A percentile compares a stretch with the other conserved stretches of the same genome.
Evolutionary conservation across 2,888 invertebrate genomes (phyloP).

Genomic region (Orthosia gothica): DNA sequence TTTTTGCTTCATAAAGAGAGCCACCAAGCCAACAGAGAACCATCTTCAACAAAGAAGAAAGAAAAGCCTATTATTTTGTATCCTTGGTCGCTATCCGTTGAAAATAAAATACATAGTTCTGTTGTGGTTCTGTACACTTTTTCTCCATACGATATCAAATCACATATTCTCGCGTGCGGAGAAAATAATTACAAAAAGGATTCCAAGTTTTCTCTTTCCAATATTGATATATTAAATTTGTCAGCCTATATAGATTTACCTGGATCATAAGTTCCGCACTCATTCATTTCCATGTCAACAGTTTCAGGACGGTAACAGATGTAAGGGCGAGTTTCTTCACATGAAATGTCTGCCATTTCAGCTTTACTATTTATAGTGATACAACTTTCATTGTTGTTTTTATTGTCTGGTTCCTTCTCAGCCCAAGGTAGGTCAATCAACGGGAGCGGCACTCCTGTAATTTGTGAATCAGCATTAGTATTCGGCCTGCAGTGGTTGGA

Average conservation of each 20-base stretch:
- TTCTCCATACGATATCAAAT: too few species aligned
- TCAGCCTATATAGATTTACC: background rate
- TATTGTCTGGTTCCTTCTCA: conserved; percentile 54
- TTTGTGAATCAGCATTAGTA: background rate
- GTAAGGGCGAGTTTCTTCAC: conserved; percentile 43
- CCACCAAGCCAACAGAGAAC: too few species aligned
- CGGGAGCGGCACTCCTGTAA: conserved; percentile 53
- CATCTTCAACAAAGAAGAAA: too few species aligned
- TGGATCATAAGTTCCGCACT: conserved; percentile 60
- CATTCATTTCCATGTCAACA: conserved; percentile 19
- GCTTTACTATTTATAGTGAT: conserved; percentile 52
- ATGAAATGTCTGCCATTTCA: conserved; percentile 41
- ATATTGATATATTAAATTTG: too few species aligned
- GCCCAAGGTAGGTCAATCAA: conserved; percentile 52
- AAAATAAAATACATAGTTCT: too few species aligned
- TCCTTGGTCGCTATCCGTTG: too few species aligned
- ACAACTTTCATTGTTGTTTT: conserved; percentile 53
- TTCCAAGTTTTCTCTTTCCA: too few species aligned
- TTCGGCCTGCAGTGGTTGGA: background rate
- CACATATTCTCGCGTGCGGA: too few species aligned
- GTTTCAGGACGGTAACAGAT: conserved; percentile 48
- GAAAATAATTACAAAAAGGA: too few species aligned
- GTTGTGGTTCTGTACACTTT: too few species aligned
- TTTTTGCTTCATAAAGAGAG: too few species aligned
- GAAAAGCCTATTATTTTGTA: too few species aligned